Evolutionary conservation across 2,888 invertebrate species (phyloP).

Genomic region (Ochropleura plecta): DNA sequence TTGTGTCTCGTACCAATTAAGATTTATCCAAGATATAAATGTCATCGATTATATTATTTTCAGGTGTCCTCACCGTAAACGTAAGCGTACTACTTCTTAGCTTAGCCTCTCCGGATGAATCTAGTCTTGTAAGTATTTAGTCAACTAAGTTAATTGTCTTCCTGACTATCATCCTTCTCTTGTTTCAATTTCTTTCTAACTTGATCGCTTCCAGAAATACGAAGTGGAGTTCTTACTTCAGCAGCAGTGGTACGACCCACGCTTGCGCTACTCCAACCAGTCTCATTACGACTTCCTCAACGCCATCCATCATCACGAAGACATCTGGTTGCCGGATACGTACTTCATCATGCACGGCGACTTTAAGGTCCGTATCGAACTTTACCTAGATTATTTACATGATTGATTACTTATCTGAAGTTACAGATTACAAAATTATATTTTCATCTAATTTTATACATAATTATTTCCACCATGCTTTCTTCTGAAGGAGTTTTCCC

Average conservation of each 20-base stretch:
- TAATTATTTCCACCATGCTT: conserved; percentile 83
- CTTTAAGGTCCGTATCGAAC: conserved; percentile 92
- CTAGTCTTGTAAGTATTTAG: conserved; percentile 95
- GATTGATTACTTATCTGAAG: conserved; percentile 51
- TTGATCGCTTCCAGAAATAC: conserved; percentile 94
- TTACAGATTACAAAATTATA: conserved; percentile 60
- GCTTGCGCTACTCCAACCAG: conserved; percentile 96
- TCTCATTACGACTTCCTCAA: conserved; percentile 97
- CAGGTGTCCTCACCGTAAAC: conserved; percentile 97
- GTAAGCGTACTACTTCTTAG: conserved; percentile 98
- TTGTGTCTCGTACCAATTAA: conserved; percentile 63
- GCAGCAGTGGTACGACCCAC: conserved; percentile 98
- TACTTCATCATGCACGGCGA: conserved; percentile 99
- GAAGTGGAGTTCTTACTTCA: conserved; percentile 98
- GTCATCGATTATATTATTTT: conserved; percentile 77
- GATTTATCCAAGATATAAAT: conserved; percentile 67
- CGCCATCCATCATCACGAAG: conserved; percentile 97
- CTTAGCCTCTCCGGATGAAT: conserved; percentile 98
- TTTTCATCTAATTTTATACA: conserved; percentile 77
- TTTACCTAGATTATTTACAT: conserved; percentile 41
- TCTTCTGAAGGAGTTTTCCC: conserved; percentile 84
- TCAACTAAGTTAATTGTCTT: conserved; percentile 35
- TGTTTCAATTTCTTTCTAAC: conserved; percentile 42
- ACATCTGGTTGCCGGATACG: conserved; percentile 98
- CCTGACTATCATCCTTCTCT: conserved; percentile 12